These are phyloP conservation scores for Indicator indicator DNA, from an alignment of 2,113 vertebrate species.

Conservation along the genomic window DNA sequence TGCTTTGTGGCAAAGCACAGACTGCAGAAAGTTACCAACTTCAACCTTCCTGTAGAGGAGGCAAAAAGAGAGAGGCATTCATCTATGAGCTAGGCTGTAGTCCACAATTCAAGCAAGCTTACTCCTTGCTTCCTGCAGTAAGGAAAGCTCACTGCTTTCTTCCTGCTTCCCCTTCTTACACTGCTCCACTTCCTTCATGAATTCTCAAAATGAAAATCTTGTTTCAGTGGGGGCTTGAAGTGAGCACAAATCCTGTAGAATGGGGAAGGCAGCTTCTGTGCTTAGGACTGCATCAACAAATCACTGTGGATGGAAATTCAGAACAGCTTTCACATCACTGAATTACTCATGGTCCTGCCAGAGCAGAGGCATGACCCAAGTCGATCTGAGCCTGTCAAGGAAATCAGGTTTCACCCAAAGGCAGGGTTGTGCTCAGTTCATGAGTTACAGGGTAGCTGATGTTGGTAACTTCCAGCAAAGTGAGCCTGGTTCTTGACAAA, in stretches of 20 bases:
- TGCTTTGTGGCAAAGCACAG: neutral
- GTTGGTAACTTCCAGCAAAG: neutral
- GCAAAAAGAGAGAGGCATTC: neutral
- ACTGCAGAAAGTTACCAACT: neutral
- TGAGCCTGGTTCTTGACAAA: neutral
- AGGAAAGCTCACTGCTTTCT: no score
- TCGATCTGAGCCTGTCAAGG: neutral
- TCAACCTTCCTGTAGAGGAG: neutral
- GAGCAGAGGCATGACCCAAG: neutral
- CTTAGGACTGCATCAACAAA: conserved; percentile 42
- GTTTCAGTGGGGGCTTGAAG: neutral
- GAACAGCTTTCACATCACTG: conserved; percentile 31
- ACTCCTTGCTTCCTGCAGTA: no score
- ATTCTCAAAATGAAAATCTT: neutral
- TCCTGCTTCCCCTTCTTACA: no score
- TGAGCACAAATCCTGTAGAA: conserved; percentile 31
- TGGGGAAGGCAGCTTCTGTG: conserved; percentile 33
- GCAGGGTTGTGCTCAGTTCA: neutral
- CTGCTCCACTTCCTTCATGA: neutral
- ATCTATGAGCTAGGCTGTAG: neutral
- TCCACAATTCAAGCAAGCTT: neutral
- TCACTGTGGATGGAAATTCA: conserved; percentile 37
- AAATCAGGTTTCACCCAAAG: neutral
- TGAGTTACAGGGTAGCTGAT: conserved; percentile 19
- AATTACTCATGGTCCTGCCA: neutral